Evolutionary conservation across 1,140 invertebrate species (phyloP), one percentile per base, ranked within the genome.

Genomic region (Diploscapter pachys): DNA sequence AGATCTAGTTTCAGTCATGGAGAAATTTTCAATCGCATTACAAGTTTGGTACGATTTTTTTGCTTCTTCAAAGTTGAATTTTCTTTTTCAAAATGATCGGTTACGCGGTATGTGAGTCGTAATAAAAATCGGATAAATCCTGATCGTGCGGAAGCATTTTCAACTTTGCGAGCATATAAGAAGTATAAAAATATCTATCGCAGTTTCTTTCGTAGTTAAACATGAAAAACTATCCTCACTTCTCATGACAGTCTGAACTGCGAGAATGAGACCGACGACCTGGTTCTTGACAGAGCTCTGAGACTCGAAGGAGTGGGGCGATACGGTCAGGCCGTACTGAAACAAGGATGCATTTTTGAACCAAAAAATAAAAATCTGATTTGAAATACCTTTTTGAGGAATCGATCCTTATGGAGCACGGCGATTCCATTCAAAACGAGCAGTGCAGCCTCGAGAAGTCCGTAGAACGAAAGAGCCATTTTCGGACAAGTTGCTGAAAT

Each of bases 161-260:
- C 31, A 31, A 31, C 31, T 31, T 31, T 31, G 31, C 31, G 31
- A 31, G 31, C 31, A 31, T 31, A 31, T 31, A 31, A 31, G 31
- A 31, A 31, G 31, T 31, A 31, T 31, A 31, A 31, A 31, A 31
- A 31, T 31, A 31, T 31, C 31, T 31, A 31, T 31, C 31, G 31
- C 31, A 31, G 31, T 31, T 31, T 31, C 31, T 31, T 31, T 31
- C 31, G 31, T 31, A 31, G 31, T 31, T 31, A 31, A 31, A 31
- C 31, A 31, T 31, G 31, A 31, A 31, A 31, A 31, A 31, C 31
- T 31, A 53, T 59, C 71, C 81, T 62, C 55, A 82, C 81, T 78
- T 71, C 81, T 76, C 73, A 82, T 82, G 55, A 82, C 81, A n/a
- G 81, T 82, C 65, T 82, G 81, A 66, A 82, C 79, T 51, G 81